phyloP scores from a whole-genome alignment of 2,113 vertebrate species.

The Perccottus glenii region DNA sequence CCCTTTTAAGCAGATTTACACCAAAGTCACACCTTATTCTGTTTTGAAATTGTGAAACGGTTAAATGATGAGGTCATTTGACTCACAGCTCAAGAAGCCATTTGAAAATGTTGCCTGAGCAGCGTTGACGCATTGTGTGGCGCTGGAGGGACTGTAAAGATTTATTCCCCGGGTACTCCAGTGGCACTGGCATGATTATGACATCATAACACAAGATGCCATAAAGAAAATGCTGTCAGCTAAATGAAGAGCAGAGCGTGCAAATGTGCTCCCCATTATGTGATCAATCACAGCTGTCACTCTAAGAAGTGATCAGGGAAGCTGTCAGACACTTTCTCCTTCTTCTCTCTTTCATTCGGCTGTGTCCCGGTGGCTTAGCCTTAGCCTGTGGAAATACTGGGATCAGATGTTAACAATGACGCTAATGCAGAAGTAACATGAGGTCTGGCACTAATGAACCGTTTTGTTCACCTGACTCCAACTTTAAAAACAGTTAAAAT shows the following conservation, averaged over 20 bases:
- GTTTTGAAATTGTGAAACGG: background rate
- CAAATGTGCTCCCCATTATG: constrained; percentile 55
- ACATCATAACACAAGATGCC: constrained; percentile 72
- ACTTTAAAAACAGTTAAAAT: too few relatives aligned
- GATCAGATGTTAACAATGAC: too few relatives aligned
- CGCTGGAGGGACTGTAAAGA: constrained; percentile 45
- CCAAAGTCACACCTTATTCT: background rate
- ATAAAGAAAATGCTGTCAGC: constrained; percentile 73
- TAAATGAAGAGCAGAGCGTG: constrained; percentile 65
- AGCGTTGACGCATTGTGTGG: constrained; percentile 18
- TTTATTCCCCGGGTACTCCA: constrained; percentile 57
- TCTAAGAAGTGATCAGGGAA: constrained; percentile 38
- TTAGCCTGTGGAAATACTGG: background rate
- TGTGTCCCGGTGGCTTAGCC: background rate
- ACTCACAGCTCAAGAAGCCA: constrained; percentile 33
- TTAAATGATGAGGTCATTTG: constrained; percentile 39
- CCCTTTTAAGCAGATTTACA: background rate
- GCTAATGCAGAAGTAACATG: too few relatives aligned
- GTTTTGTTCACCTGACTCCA: too few relatives aligned
- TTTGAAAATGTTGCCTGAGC: constrained; percentile 18
- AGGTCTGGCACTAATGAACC: too few relatives aligned
- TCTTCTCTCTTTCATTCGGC: background rate
- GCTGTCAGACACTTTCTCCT: constrained; percentile 44
- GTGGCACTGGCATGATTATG: constrained; percentile 60
- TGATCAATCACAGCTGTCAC: constrained; percentile 71